These are phyloP conservation scores for Macrotis lagotis DNA, from an alignment of 2,113 vertebrate species.

Conservation along the genomic window DNA sequence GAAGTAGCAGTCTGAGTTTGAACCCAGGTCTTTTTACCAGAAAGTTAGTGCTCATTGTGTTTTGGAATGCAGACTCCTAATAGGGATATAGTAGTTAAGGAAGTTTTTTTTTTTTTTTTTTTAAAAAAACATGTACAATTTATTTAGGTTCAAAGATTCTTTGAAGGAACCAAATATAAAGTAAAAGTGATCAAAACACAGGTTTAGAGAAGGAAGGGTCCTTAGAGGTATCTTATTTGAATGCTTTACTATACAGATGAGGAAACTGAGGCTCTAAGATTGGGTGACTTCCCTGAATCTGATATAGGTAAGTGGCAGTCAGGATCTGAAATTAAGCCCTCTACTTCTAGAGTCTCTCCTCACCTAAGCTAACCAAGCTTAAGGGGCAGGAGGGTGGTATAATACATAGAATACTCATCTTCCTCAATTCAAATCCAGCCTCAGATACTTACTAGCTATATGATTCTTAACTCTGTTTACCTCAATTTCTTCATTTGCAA, in stretches of 20 bases:
- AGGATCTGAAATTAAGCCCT: not conserved
- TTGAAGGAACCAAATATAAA: conserved; percentile 58
- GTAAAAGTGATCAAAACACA: not conserved
- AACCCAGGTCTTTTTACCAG: not conserved
- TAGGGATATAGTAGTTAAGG: conserved; percentile 56
- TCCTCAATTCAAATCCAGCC: no score
- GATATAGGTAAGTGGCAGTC: not conserved
- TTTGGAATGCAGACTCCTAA: not conserved
- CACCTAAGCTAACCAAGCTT: not conserved
- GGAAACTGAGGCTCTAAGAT: not conserved
- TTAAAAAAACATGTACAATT: conserved; percentile 49
- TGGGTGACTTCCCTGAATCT: not conserved
- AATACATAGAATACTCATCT: not conserved
- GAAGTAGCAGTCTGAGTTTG: not conserved
- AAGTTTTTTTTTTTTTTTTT: no score
- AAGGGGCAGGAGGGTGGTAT: not conserved
- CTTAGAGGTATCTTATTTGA: not conserved
- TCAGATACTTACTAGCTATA: no score
- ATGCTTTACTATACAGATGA: not conserved
- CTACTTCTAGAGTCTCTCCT: not conserved
- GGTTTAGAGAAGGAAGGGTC: not conserved
- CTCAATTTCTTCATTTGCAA: no score
- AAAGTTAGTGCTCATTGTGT: not conserved
- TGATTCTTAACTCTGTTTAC: no score
- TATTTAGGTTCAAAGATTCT: conserved; percentile 59